phyloP scores from a whole-genome alignment of 2,113 vertebrate genomes.

The Istiophorus platypterus region DNA sequence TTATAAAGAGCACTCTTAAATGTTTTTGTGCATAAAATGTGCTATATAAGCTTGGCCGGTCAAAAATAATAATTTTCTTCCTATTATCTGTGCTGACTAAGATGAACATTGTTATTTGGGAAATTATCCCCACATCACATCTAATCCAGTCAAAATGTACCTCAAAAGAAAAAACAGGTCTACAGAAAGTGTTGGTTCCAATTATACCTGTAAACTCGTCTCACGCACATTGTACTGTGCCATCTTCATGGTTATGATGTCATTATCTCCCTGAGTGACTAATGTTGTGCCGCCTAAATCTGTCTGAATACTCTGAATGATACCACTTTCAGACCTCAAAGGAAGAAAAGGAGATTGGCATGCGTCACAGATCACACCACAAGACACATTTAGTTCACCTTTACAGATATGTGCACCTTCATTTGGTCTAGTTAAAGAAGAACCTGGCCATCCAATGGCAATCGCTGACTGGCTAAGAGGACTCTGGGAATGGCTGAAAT shows the following conservation, averaged over 20 bases:
- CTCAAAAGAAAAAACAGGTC: neutral
- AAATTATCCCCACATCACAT: neutral
- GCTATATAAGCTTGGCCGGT: neutral
- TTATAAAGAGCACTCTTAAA: neutral
- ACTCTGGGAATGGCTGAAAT: constrained; percentile 61
- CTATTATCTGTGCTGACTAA: too few relatives aligned
- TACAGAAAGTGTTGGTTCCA: neutral
- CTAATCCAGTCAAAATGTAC: neutral
- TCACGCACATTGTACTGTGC: neutral
- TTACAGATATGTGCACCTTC: constrained; percentile 23
- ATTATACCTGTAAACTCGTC: neutral
- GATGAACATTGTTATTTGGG: too few relatives aligned
- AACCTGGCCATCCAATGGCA: constrained; percentile 44
- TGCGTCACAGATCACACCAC: constrained; percentile 63
- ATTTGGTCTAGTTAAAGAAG: constrained; percentile 37
- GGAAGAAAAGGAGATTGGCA: constrained; percentile 14
- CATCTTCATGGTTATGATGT: neutral
- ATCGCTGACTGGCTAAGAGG: constrained; percentile 2
- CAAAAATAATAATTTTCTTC: too few relatives aligned
- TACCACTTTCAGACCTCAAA: constrained; percentile 7
- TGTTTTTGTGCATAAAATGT: neutral
- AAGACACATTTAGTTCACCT: constrained; percentile 38
- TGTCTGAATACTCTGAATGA: neutral
- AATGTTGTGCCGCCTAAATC: constrained; percentile 4
- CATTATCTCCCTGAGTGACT: constrained; percentile 22